These are phyloP conservation scores for Acanthochromis polyacanthus DNA, from an alignment of 2,113 vertebrate species.

Conservation along the genomic window DNA sequence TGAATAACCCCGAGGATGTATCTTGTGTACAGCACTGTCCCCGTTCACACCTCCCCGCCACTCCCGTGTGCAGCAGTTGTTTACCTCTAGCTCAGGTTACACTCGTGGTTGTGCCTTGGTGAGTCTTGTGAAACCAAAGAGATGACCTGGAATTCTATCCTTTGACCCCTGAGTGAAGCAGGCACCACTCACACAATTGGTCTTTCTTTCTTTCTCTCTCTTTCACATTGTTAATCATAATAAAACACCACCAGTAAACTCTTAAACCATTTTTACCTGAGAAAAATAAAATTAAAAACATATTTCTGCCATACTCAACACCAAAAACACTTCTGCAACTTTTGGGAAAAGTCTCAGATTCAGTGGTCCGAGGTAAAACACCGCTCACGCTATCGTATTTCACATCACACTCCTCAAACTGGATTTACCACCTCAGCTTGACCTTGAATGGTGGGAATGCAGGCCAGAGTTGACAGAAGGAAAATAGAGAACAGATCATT, in stretches of 20 bases:
- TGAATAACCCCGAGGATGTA: constrained; percentile 56
- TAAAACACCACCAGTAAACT: no score
- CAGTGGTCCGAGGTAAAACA: not conserved
- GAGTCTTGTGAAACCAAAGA: constrained; percentile 74
- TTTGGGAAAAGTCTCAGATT: not conserved
- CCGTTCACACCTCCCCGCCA: constrained; percentile 49
- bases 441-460: constrained; percentile 65
- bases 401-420: constrained; percentile 53
- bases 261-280: no score
- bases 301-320: not conserved
- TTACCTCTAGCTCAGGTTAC: constrained; percentile 73
- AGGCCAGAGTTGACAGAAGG: constrained; percentile 49
- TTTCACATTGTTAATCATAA: no score
- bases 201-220: not conserved
- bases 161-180: constrained; percentile 54
- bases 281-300: no score
- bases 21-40: constrained; percentile 22
- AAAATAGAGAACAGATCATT: constrained; percentile 39
- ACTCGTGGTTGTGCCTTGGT: constrained; percentile 48
- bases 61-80: constrained; percentile 58
- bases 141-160: constrained; percentile 71
- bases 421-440: constrained; percentile 37
- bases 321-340: not conserved
- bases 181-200: constrained; percentile 31
- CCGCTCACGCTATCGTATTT: constrained; percentile 44